A percentile compares a stretch with the other conserved stretches of the same genome.
phyloP scores from a whole-genome alignment of 2,113 vertebrate species.

The Rhipidura dahli region DNA sequence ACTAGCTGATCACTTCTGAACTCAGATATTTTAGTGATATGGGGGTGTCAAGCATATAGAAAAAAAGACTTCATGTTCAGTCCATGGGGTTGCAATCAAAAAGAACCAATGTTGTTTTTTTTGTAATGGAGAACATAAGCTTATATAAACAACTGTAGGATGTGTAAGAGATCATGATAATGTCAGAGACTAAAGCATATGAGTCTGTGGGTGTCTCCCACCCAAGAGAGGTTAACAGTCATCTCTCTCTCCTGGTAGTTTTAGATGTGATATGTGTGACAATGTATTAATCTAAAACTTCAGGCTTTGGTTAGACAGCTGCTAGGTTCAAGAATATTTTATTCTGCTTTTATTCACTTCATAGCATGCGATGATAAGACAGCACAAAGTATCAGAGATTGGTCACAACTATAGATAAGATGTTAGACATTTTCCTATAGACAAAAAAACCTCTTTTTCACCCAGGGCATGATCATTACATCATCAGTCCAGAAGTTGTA shows the following conservation, averaged over 20 bases:
- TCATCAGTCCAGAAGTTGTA: neutral
- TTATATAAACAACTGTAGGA: conserved; percentile 20
- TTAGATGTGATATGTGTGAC: neutral
- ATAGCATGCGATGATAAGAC: neutral
- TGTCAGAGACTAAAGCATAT: neutral
- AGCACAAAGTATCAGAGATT: neutral
- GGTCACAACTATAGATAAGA: neutral
- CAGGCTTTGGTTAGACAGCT: neutral
- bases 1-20: neutral
- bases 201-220: neutral
- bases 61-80: neutral
- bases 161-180: neutral
- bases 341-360: neutral
- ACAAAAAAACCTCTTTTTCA: neutral
- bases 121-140: neutral
- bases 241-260: neutral
- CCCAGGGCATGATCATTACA: neutral
- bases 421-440: neutral
- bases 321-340: neutral
- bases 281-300: neutral
- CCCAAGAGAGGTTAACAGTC: neutral
- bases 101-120: neutral
- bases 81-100: neutral
- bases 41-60: neutral
- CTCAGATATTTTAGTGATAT: neutral